Evolutionary conservation across 2,797 vertebrate species (phyloP), one percentile per base, ranked within the genome.

Genomic region (Atherinosoma microstoma): DNA sequence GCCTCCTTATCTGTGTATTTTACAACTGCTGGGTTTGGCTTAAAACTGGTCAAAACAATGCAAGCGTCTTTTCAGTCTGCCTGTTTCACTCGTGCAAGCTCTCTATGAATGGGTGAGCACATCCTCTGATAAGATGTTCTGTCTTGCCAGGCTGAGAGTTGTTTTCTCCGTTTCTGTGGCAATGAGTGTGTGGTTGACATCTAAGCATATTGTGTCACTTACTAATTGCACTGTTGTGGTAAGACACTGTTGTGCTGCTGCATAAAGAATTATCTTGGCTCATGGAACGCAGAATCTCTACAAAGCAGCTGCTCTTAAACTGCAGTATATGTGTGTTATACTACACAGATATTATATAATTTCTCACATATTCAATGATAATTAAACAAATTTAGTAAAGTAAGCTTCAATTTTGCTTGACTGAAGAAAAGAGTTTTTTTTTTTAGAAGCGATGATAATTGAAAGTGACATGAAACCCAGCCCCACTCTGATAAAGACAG

Each of bases 381-480:
- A 2, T 45, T 45, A 45, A 20, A 7, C 47, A 40, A 71, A 81
- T 64, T 16, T 16, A 42, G 40, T 4, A 40, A 11, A n/a, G 38
- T 0, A 45, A 81, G 67, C 1, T 40, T 61, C 32, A 22, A 13
- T 36, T 24, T 10, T 11, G 16, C 30, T 49, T 35, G 22, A 70
- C 2, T 34, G 20, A 20, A 70, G 8, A 70, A 40, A 69, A 67
- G 18, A 0, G 0, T 2, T 32, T 73, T 68, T 42, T 3, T 56
- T 70, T 8, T 56, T 2, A 56, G 54, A 63, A 57, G 0, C 27
- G 73, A 83, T 10, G 65, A 36, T 58, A 27, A 87, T 53, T 54
- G 20, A 72, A 63, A 75, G 72, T 51, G 86, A 84, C 60, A 2
- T 8, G 58, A 76, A 84, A 63, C 70, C 75, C 69, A 40, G 80